Base-by-base conservation (phyloP, 2,888 invertebrate species). In the Eristalis pertinax region DNA sequence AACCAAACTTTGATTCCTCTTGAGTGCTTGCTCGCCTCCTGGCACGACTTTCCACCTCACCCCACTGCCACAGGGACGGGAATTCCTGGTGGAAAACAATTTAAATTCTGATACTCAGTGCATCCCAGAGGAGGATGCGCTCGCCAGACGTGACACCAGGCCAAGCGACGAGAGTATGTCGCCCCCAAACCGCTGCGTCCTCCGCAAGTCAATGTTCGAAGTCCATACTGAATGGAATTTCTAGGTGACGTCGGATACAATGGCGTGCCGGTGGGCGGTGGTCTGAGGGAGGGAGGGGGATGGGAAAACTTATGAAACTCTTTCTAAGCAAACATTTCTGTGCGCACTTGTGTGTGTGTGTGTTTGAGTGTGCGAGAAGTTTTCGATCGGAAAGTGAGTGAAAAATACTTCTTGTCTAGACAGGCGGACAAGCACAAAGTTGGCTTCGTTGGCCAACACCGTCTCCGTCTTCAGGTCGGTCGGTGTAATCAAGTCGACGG, bases 321-420 rank as follows among this genome's bases (percentile, higher is more conserved):
- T 50, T 67, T 32, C 72, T 69, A 68, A 81, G 81, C 81, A 81
- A 76, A 73, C 68, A 81, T 65, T 68, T 77, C 64, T 67, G 29
- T 82, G 77, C 41, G 35, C 41, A n/a, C 15, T 19, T 32, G 29
- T 32, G 15, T 26, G 35, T 3, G 19, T 19, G 69, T 32, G 29
- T 22, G 15, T 19, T 58, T 32, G 29, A 19, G 15, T 24, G 35
- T 7, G 50, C 19, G 50, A 19, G n/a, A 50, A 50, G 50, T 50
- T 50, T 50, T 7, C n/a, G 50, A 19, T 60, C 69, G 76, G 77
- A 74, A 83, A 83, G 85, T 86, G 83, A 86, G 82, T 11, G n/a
- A 77, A 77, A 77, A 78, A 74, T 83, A 74, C 82, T 74, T 86
- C 65, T 74, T 62, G 85, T 86, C 85, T 86, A 86, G 85, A 86